A percentile compares a stretch with the other conserved stretches of the same genome.
Evolutionary conservation across 2,888 invertebrate species (phyloP).

Genomic region (Yponomeuta plumbellus): DNA sequence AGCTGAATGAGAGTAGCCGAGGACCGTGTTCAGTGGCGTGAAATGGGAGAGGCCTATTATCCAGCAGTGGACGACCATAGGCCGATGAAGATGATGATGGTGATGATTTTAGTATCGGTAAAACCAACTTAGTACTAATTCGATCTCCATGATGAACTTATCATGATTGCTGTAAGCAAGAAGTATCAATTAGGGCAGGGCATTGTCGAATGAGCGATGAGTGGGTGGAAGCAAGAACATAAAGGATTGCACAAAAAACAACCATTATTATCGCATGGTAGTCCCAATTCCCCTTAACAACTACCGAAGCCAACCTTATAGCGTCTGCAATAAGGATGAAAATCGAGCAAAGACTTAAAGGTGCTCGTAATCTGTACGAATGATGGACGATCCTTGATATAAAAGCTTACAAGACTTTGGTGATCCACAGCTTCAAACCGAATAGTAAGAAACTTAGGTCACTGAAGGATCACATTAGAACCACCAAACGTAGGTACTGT

Average conservation of each 20-base stretch:
- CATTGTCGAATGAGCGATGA: conserved; percentile 21
- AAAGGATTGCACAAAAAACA: neutral
- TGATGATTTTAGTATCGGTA: neutral
- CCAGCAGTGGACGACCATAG: too few species aligned
- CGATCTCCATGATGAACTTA: neutral
- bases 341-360: neutral
- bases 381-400: conserved; percentile 5
- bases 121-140: neutral
- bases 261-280: neutral
- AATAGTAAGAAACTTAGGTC: neutral
- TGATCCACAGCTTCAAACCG: neutral
- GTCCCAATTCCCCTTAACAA: neutral
- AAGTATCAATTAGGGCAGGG: conserved; percentile 18
- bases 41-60: too few species aligned
- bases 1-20: too few species aligned
- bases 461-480: neutral
- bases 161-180: conserved; percentile 16
- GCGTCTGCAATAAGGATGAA: neutral
- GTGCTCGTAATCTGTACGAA: neutral
- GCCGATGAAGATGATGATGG: too few species aligned
- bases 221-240: conserved; percentile 4
- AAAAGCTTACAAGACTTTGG: neutral
- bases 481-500: neutral
- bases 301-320: neutral
- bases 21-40: too few species aligned